phyloP scores from a whole-genome alignment of 2,113 vertebrate genomes.

The Archocentrus centrarchus region DNA sequence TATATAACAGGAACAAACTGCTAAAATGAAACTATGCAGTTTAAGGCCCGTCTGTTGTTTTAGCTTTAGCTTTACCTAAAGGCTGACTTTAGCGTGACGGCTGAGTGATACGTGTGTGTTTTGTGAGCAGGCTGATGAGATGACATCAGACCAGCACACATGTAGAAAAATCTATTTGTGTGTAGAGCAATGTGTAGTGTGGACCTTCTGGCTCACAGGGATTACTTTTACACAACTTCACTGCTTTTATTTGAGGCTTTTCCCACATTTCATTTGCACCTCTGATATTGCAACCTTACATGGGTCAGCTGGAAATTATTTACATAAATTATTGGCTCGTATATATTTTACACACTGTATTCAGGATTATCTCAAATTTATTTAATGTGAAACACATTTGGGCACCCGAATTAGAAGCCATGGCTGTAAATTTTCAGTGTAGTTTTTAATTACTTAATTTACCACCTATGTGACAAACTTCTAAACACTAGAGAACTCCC shows the following conservation, averaged over 20 bases:
- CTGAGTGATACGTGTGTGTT: too few relatives aligned
- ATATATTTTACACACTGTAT: background rate
- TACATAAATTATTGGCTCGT: background rate
- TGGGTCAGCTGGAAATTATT: background rate
- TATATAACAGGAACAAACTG: too few relatives aligned
- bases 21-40: too few relatives aligned
- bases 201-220: background rate
- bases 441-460: background rate
- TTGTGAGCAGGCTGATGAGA: too few relatives aligned
- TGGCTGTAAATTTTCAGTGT: background rate
- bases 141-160: too few relatives aligned
- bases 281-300: background rate
- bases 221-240: background rate
- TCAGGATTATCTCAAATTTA: background rate
- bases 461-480: background rate
- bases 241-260: background rate
- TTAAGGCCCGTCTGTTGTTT: too few relatives aligned
- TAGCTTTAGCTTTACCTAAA: too few relatives aligned
- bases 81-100: too few relatives aligned
- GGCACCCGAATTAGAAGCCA: background rate
- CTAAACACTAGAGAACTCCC: background rate
- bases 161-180: too few relatives aligned
- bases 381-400: background rate
- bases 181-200: too few relatives aligned
- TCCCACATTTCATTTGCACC: accelerated